Conservation (phyloP, 2,797 vertebrate species). For the Pelodytes ibericus region DNA sequence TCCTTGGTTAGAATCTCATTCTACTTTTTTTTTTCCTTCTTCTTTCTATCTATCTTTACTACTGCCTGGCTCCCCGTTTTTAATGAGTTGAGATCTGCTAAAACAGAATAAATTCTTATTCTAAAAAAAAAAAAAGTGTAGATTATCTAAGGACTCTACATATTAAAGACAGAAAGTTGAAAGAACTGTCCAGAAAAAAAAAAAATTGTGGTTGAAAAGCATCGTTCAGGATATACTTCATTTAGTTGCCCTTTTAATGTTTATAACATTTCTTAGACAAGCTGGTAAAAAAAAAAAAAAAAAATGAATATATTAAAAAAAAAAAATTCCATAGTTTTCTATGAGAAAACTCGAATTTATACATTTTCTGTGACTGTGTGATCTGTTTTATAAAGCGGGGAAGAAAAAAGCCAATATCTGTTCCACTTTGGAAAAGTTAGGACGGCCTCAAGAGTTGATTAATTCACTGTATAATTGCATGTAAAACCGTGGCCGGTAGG, state of each 20-base stretch:
- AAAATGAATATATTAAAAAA: too few species aligned
- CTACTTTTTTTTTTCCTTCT: conserved; percentile 55
- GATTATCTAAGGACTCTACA: conserved; percentile 33
- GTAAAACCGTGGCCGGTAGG: conserved; percentile 17
- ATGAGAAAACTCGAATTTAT: too few species aligned
- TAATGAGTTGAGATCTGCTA: conserved; percentile 57
- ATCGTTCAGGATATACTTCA: too few species aligned
- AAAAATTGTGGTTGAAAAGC: too few species aligned
- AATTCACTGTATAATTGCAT: conserved; percentile 11
- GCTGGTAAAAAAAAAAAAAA: too few species aligned
- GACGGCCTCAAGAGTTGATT: conserved; percentile 3
- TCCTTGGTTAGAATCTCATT: conserved; percentile 72
- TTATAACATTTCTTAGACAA: too few species aligned
- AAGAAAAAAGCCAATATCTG: too few species aligned
- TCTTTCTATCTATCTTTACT: conserved; percentile 59
- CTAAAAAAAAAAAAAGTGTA: conserved; percentile 52
- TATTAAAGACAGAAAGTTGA: conserved; percentile 30
- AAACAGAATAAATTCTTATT: conserved; percentile 66
- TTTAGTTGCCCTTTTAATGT: too few species aligned
- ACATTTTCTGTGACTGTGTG: too few species aligned
- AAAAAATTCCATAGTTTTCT: too few species aligned
- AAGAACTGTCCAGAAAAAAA: too few species aligned
- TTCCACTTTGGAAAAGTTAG: conserved; percentile 8
- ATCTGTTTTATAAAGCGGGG: too few species aligned
- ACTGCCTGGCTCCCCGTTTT: conserved; percentile 62